Percentiles rank a stretch among this genome's conserved stretches.
phyloP scores from a whole-genome alignment of 2,113 vertebrate genomes.

The Vanacampus margaritifer region DNA sequence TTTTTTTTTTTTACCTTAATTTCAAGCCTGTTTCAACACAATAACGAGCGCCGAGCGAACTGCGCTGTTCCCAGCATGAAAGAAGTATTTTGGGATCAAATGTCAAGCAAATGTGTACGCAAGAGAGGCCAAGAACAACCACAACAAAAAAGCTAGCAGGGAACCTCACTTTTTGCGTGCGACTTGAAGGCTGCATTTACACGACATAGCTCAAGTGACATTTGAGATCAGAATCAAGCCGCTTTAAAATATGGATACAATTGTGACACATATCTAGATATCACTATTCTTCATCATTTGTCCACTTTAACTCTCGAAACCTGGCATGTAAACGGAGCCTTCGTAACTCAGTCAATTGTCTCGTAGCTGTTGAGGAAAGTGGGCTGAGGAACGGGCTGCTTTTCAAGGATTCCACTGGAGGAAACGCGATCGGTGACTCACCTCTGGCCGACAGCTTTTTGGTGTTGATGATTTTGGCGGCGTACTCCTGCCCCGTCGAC shows the following conservation, averaged over 20 bases:
- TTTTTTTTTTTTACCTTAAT: background rate
- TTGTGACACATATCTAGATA: too few species aligned
- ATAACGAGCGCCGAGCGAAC: background rate
- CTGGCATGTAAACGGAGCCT: background rate
- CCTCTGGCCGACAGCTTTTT: conserved; percentile 98
- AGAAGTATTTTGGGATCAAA: background rate
- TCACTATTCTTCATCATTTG: background rate
- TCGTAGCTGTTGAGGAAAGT: conserved; percentile 50
- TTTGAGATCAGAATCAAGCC: too few species aligned
- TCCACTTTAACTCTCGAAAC: background rate
- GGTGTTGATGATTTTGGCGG: conserved; percentile 99
- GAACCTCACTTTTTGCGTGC: conserved; percentile 6
- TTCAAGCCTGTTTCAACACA: background rate
- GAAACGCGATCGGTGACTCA: conserved; percentile 61
- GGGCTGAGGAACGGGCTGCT: conserved; percentile 10
- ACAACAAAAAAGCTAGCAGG: conserved; percentile 6
- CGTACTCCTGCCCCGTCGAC: conserved; percentile 93
- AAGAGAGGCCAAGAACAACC: background rate
- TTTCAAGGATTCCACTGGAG: background rate
- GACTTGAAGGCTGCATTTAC: background rate
- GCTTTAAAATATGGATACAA: too few species aligned
- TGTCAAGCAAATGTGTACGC: conserved; percentile 1
- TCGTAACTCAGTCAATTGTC: conserved; percentile 22
- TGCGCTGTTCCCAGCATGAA: background rate
- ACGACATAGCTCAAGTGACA: background rate